Conservation (phyloP, 2,113 vertebrate genomes). For the Cryptomyrus ogoouensis region DNA sequence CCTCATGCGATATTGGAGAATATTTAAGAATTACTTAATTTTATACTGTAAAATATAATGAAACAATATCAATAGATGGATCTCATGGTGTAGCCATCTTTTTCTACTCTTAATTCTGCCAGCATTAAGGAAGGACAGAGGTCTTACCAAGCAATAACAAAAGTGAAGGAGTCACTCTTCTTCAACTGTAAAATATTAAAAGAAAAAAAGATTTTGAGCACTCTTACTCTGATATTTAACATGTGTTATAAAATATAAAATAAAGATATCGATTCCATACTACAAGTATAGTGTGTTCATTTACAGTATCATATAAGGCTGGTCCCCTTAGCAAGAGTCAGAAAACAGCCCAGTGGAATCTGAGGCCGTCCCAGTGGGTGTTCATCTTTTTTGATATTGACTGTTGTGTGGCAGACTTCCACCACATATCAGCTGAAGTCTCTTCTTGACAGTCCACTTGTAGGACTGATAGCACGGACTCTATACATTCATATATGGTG, state of each 20-base stretch:
- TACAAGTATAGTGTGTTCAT: background rate
- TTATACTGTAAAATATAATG: background rate
- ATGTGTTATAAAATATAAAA: background rate
- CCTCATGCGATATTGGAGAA: background rate
- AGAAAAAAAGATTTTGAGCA: background rate
- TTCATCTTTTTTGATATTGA: background rate
- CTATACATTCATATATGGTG: background rate
- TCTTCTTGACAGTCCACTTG: background rate
- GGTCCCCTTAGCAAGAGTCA: background rate
- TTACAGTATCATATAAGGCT: background rate
- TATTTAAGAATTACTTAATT: background rate
- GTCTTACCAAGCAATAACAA: background rate
- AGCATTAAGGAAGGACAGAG: background rate
- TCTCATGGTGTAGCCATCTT: background rate
- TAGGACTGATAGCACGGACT: background rate
- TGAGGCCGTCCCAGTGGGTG: background rate
- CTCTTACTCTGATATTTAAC: background rate
- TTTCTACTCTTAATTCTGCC: background rate
- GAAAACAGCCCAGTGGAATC: background rate
- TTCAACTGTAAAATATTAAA: background rate
- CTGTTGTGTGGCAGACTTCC: background rate
- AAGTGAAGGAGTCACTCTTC: background rate
- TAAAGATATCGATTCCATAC: background rate
- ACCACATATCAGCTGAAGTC: background rate
- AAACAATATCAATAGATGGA: background rate